A percentile compares a stretch with the other conserved stretches of the same genome.
Conservation (phyloP, 1,140 invertebrate genomes). For the Drosophila lacertosa region DNA sequence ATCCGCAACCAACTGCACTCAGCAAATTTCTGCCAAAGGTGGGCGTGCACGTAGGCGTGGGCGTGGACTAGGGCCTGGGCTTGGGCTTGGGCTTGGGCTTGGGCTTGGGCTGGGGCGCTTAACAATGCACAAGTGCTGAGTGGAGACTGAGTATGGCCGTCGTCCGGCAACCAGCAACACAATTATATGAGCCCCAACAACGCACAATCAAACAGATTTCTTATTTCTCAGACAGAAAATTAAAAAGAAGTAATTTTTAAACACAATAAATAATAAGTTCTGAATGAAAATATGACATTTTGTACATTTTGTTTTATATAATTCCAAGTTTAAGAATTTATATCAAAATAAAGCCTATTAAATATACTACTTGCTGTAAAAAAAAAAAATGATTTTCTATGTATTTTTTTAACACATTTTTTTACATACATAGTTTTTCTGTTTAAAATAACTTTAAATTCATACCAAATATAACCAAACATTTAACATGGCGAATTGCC, state of each 20-base stretch:
- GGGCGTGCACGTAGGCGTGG: slow-evolving; percentile 44
- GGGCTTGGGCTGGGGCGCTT: slow-evolving; percentile 10
- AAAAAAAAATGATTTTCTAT: too few relatives aligned
- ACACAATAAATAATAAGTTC: too few relatives aligned
- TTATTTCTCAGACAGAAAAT: neutral
- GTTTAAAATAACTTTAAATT: too few relatives aligned
- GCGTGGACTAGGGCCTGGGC: slow-evolving; percentile 22
- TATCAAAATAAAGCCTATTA: too few relatives aligned
- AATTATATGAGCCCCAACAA: slow-evolving; percentile 41
- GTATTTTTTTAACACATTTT: too few relatives aligned
- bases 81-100: slow-evolving; percentile 15
- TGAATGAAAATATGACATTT: too few relatives aligned
- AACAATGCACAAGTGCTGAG: slow-evolving; percentile 35
- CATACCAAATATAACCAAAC: too few relatives aligned
- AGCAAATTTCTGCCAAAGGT: slow-evolving; percentile 66
- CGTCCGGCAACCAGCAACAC: slow-evolving; percentile 58
- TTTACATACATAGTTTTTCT: too few relatives aligned
- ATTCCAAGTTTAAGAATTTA: too few relatives aligned
- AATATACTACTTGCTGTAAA: too few relatives aligned
- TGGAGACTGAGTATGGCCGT: slow-evolving; percentile 40
- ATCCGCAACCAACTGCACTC: slow-evolving; percentile 62
- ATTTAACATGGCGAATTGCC: neutral
- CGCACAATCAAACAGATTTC: slow-evolving; percentile 11
- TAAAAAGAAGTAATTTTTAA: too few relatives aligned
- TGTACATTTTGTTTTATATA: too few relatives aligned